Base-by-base conservation (phyloP, 2,113 vertebrate species). In the Xiphias gladius region DNA sequence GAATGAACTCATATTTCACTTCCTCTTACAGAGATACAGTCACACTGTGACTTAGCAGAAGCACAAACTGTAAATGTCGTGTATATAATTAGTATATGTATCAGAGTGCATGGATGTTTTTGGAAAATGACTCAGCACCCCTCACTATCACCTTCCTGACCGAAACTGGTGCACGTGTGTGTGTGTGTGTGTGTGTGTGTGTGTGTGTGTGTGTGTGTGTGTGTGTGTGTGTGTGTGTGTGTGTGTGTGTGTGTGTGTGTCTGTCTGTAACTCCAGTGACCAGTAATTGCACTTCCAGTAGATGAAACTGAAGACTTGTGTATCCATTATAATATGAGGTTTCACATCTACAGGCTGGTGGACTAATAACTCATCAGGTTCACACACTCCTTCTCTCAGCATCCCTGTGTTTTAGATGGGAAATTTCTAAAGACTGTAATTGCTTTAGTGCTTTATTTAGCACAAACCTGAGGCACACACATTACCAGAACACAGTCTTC, bases 21-120 rank as follows among this genome's bases (percentile, higher is more conserved):
- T 93, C 92, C 92, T 88, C 67, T 72, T 78, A 14, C 24, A 22
- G 28, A 68, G 68, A 61, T 20, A 16, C 81, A 55, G 84, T 81
- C 61, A 32, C 62, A 19, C 24, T 30, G 72, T 93, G 88, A 92
- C 85, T 83, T 73, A 65, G 84, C 83, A 86, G 78, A 87, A 89
- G 32, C 59, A 16, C 63, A 1, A 14, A 54, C 41, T 52, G 10
- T 67, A 68, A 85, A 80, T 67, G 54, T 0, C 30, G 43, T 20
- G 1, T 62, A 3, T 17, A 14, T 72, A 48, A 63, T 41, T 77
- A 57, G 55, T 61, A 48, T 81, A 55, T 39, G 32, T 54, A 43
- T 75, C 16, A 10, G 50, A 22, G 19, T 72, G 50, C 73, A 20
- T 65, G 30, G 55, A 7, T 32, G 68, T 69, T 74, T 74, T 76